Evolutionary conservation across 2,797 vertebrate species (phyloP).

Genomic region (Falco cherrug): DNA sequence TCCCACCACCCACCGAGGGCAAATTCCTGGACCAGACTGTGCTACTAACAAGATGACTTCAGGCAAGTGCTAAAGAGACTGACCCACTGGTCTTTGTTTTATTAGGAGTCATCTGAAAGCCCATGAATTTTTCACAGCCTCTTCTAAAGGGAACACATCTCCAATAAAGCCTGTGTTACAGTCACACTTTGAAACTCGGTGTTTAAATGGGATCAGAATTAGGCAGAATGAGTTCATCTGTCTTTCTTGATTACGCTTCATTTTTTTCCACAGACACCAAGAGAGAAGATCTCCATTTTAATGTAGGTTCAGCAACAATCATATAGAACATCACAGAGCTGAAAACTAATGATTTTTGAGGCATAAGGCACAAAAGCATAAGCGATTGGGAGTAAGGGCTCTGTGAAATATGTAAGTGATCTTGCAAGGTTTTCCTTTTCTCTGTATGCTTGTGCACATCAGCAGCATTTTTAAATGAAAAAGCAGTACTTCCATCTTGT

Average conservation of each 20-base stretch:
- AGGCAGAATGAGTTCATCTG: not conserved
- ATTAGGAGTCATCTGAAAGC: not conserved
- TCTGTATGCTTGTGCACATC: not conserved
- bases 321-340: not conserved
- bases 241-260: not conserved
- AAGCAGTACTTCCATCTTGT: not conserved
- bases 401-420: not conserved
- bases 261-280: not conserved
- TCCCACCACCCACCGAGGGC: not conserved
- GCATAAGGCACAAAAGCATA: not conserved
- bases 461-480: not conserved
- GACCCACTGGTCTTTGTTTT: not conserved
- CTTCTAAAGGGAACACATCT: not conserved
- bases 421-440: not conserved
- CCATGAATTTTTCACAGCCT: not conserved
- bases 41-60: not conserved
- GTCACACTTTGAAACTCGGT: not conserved
- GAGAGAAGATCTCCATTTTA: not conserved
- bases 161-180: not conserved
- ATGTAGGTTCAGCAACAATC: not conserved
- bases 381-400: not conserved
- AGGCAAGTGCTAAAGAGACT: not conserved
- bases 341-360: not conserved
- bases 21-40: not conserved
- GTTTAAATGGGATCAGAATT: not conserved